Evolutionary conservation across 2,888 invertebrate genomes (phyloP), one percentile per base, ranked within the genome.

Genomic region (Tuberolachnus salignus): DNA sequence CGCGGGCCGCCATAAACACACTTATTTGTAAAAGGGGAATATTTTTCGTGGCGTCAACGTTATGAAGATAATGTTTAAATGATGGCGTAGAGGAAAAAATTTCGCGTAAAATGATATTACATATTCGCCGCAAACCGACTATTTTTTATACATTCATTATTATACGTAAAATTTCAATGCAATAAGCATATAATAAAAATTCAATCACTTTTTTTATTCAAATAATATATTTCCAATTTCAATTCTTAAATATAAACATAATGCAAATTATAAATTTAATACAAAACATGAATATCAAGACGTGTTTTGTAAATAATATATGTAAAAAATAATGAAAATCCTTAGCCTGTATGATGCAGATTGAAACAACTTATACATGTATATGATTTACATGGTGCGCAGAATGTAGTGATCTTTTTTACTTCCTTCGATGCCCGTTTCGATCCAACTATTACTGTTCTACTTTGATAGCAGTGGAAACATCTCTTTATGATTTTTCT

Each of bases 371-470:
- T 42, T 42, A 63, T 1, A 10, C 63, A 63, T 11, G 42, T 63
- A 63, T 42, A 63, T 10, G 19, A 8, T 42, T 63, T 9, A 63
- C 63, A 63, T 9, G 19, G 16, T 9, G 42, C 11, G n/a, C 42
- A 63, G 11, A 63, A 63, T 42, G 63, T 63, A 10, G 63, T 42
- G 10, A 63, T 42, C 11, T n/a, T 34, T 16, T 63, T 63, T 11
- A 42, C 42, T 34, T 63, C 42, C 19, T 34, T 63, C 1, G 63
- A n/a, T n/a, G n/a, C n/a, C n/a, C n/a, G n/a, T n/a, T 11, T n/a
- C 19, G 16, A 11, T 16, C 63, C 4, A 42, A 42, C 11, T n/a
- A 10, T 34, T 34, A 1, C 2, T 11, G 16, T 19, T 2, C 1
- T 63, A 11, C 11, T 42, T 63, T 63, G 19, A n/a, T 63, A 63